phyloP scores from a whole-genome alignment of 2,797 vertebrate genomes.

The Channa striata region DNA sequence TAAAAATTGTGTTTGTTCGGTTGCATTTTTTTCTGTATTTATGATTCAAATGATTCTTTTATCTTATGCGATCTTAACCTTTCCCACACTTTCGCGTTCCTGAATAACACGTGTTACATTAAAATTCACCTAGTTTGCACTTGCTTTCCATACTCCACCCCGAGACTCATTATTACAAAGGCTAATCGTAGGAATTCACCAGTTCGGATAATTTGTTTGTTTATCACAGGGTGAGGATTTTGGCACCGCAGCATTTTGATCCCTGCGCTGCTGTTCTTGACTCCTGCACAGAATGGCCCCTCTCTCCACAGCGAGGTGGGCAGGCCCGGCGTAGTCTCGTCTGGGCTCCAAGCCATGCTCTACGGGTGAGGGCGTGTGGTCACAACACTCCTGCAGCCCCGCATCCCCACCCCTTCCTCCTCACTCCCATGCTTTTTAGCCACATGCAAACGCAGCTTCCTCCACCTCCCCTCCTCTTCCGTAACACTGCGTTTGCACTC shows the following conservation, averaged over 20 bases:
- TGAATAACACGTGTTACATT: not conserved
- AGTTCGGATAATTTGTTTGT: slow-evolving; percentile 65
- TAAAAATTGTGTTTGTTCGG: slow-evolving; percentile 3
- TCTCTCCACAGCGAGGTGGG: slow-evolving; percentile 54
- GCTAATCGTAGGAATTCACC: slow-evolving; percentile 46
- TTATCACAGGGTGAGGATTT: slow-evolving; percentile 69
- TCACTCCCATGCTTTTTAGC: slow-evolving; percentile 23
- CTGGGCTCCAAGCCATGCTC: slow-evolving; percentile 76
- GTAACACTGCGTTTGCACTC: slow-evolving; percentile 27
- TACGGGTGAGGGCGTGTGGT: slow-evolving; percentile 73
- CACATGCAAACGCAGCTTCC: slow-evolving; percentile 36
- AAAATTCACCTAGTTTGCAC: slow-evolving; percentile 33
- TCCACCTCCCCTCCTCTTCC: slow-evolving; percentile 39
- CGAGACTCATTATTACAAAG: slow-evolving; percentile 44
- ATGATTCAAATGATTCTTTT: not conserved
- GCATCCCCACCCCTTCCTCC: slow-evolving; percentile 15
- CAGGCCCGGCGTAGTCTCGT: slow-evolving; percentile 59
- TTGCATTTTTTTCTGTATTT: slow-evolving; percentile 8
- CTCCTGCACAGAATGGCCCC: slow-evolving; percentile 71
- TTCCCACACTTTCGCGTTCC: slow-evolving; percentile 5
- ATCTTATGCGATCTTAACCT: not conserved
- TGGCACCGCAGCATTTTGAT: slow-evolving; percentile 64
- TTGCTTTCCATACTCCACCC: slow-evolving; percentile 22
- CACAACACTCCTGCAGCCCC: slow-evolving; percentile 55
- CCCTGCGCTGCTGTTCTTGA: slow-evolving; percentile 70